Evolutionary conservation across 2,888 invertebrate species (phyloP).

Genomic region (Ariolimax columbianus): DNA sequence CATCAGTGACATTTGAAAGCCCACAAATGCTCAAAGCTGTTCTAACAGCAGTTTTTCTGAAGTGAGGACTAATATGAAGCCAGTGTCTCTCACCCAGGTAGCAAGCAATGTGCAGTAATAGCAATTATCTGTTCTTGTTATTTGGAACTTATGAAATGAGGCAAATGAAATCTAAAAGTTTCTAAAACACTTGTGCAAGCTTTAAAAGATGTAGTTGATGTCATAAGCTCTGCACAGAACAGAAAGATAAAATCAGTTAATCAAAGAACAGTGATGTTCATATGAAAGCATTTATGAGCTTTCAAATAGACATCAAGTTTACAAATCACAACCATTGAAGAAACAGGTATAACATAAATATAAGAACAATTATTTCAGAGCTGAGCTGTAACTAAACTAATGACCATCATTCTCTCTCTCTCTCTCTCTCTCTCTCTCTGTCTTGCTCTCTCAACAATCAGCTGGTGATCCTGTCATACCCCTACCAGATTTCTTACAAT

Average conservation of each 20-base stretch:
- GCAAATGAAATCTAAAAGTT: no score
- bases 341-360: slow-evolving; percentile 38
- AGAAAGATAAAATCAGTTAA: no score
- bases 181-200: no score
- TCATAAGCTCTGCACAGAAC: no score
- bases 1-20: slow-evolving; percentile 4
- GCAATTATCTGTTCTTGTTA: no score
- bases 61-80: no score
- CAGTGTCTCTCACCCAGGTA: no score
- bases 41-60: not conserved
- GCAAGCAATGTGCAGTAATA: no score
- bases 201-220: no score
- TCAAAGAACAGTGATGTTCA: not conserved
- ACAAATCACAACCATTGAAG: slow-evolving; percentile 44
- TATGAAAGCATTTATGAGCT: not conserved
- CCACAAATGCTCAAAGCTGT: not conserved
- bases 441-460: not conserved
- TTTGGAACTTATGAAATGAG: no score
- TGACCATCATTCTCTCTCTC: not conserved
- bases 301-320: slow-evolving; percentile 22
- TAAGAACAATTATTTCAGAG: slow-evolving; percentile 2
- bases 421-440: not conserved
- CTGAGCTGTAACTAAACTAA: not conserved
- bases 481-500: not conserved
- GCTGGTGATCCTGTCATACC: not conserved